Evolutionary conservation across 2,888 invertebrate genomes (phyloP).

Genomic region (Ganaspis brasiliensis): DNA sequence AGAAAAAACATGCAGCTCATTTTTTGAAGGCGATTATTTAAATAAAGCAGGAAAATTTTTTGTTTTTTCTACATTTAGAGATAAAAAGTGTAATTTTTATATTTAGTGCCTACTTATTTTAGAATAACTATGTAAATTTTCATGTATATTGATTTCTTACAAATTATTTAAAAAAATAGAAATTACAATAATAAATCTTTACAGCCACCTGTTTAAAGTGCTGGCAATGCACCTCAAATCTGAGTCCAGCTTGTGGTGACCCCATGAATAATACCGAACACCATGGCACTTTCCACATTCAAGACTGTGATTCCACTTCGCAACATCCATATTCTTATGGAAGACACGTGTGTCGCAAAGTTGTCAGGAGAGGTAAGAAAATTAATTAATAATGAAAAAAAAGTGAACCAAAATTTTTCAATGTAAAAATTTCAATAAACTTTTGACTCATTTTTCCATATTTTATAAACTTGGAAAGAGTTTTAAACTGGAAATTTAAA

Average conservation of each 20-base stretch:
- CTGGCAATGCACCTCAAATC: conserved; percentile 89
- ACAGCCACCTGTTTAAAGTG: conserved; percentile 87
- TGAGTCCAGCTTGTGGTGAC: conserved; percentile 87
- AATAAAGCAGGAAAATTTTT: not conserved
- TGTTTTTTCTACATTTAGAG: too few relatives aligned
- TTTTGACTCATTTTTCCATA: too few relatives aligned
- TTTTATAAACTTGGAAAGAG: too few relatives aligned
- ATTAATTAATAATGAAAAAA: not conserved
- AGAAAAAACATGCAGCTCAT: not conserved
- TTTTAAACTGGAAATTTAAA: too few relatives aligned
- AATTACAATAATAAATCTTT: too few relatives aligned
- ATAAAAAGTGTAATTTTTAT: too few relatives aligned
- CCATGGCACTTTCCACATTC: conserved; percentile 78
- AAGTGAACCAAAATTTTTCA: not conserved
- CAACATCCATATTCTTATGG: conserved; percentile 64
- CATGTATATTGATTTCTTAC: too few relatives aligned
- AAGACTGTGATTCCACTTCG: conserved; percentile 67
- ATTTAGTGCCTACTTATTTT: too few relatives aligned
- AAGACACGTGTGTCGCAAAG: conserved; percentile 87
- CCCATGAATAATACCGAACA: conserved; percentile 85
- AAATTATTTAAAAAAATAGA: too few relatives aligned
- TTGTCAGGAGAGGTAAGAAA: conserved; percentile 86
- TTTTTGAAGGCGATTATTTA: conserved; percentile 17
- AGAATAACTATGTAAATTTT: too few relatives aligned
- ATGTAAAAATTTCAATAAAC: too few relatives aligned